Base-by-base conservation (phyloP, 2,888 invertebrate species). In the Tromatobia lineatoria region DNA sequence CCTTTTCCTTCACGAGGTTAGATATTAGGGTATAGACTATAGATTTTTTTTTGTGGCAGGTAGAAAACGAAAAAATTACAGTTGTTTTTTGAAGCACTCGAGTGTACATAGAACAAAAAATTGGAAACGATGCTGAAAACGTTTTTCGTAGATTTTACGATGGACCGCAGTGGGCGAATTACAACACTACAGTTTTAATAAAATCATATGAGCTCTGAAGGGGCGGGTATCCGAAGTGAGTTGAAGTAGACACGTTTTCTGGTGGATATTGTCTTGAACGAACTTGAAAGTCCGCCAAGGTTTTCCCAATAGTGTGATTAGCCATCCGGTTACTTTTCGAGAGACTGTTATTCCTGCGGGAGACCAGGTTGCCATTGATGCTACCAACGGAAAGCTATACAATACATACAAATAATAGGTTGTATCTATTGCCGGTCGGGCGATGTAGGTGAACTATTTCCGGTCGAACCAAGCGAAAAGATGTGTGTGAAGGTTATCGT, bases 231-330 rank as follows among this genome's bases (percentile, higher is more conserved):
- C 8, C 3, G n/a, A n/a, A n/a, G 50, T 18, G 50, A 15, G 18
- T 1, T 18, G 18, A 7, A 50, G n/a, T 50, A 50, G 50, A 50
- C 50, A n/a, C 50, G 50, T n/a, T 1, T 11, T 38, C 64, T 18
- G 11, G 10, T 42, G 11, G 42, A 59, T 25, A 34, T 11, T 45
- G 42, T 57, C 54, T 54, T 66, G 66, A 20, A 25, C 50, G 64
- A 66, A 70, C 50, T 76, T 45, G 71, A 69, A 80, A 80, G 64
- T 38, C 66, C 23, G 75, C 29, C 70, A 76, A 76, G 23, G 66
- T 71, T 80, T 50, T 83, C 83, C 75, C 83, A 71, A 42, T 45
- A 23, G 83, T 76, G 66, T 50, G 66, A 83, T 83, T 80, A 76
- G 80, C 71, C 59, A 71, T 50, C 54, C 20, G 64, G 57, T 64